Evolutionary conservation across 2,797 vertebrate genomes (phyloP).

Genomic region (Streptopelia turtur): DNA sequence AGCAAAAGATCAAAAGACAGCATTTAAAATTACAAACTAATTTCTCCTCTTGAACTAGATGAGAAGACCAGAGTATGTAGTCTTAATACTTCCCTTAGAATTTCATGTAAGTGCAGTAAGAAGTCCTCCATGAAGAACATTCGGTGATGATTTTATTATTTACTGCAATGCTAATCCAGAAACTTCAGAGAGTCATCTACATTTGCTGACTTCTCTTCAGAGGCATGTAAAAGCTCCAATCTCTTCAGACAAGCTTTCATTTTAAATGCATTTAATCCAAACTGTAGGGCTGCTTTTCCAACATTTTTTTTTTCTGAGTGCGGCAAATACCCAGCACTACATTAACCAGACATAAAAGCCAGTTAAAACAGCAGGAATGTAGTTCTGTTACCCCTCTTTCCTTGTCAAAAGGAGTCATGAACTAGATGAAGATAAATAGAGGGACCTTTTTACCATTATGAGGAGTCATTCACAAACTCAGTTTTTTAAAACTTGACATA

Average conservation of each 20-base stretch:
- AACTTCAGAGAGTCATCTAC: not conserved
- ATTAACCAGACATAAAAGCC: not conserved
- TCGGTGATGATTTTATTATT: not conserved
- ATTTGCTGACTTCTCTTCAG: not conserved
- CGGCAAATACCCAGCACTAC: not conserved
- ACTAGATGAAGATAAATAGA: not conserved
- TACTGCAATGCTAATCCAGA: not conserved
- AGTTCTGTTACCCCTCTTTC: not conserved
- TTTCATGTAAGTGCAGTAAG: not conserved
- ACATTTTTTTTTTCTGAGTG: not conserved
- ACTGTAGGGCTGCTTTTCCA: not conserved
- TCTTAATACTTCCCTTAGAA: not conserved
- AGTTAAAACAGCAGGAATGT: not conserved
- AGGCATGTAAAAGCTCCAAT: not conserved
- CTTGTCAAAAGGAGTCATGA: not conserved
- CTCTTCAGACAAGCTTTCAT: not conserved
- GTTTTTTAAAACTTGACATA: not conserved
- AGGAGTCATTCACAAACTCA: not conserved
- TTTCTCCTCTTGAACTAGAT: not conserved
- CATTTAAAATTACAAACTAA: not conserved
- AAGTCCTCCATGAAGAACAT: not conserved
- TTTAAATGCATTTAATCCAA: not conserved
- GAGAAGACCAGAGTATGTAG: not conserved
- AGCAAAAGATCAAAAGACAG: not conserved
- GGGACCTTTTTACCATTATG: not conserved